These are phyloP conservation scores for Oeneis ivallda DNA, from an alignment of 2,888 invertebrate species.

Conservation along the genomic window DNA sequence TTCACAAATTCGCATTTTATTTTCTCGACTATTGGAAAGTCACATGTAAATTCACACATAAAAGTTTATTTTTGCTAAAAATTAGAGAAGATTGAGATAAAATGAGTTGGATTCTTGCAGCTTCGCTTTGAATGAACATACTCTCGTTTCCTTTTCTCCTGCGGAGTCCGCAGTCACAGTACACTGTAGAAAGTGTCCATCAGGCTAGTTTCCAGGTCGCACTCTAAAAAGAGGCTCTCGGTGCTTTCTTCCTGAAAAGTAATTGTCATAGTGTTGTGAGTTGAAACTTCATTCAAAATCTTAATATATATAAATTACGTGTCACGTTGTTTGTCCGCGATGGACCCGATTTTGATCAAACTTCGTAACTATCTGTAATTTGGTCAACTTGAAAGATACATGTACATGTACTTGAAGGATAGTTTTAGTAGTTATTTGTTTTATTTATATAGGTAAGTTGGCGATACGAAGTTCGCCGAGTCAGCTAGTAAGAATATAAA, in stretches of 20 bases:
- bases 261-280: constrained; percentile 5
- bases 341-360: no score
- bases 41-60: constrained; percentile 2
- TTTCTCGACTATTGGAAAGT: not conserved
- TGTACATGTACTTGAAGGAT: no score
- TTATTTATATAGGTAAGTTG: no score
- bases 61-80: constrained; percentile 15
- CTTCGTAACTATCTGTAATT: no score
- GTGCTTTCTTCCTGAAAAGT: constrained; percentile 72
- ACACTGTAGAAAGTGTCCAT: constrained; percentile 77
- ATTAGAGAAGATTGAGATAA: constrained; percentile 17
- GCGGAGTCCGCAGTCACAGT: constrained; percentile 55
- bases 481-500: no score
- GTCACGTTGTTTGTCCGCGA: no score
- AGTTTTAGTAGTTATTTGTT: no score
- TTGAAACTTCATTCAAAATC: no score
- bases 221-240: constrained; percentile 75
- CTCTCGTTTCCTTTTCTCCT: constrained; percentile 20
- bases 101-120: constrained; percentile 15
- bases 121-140: constrained; percentile 29
- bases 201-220: constrained; percentile 71
- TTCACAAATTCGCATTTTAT: constrained; percentile 18
- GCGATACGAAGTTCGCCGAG: no score
- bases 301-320: no score
- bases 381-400: no score